Conservation (phyloP, 2,888 invertebrate genomes). For the Rugalucina vietnamica region DNA sequence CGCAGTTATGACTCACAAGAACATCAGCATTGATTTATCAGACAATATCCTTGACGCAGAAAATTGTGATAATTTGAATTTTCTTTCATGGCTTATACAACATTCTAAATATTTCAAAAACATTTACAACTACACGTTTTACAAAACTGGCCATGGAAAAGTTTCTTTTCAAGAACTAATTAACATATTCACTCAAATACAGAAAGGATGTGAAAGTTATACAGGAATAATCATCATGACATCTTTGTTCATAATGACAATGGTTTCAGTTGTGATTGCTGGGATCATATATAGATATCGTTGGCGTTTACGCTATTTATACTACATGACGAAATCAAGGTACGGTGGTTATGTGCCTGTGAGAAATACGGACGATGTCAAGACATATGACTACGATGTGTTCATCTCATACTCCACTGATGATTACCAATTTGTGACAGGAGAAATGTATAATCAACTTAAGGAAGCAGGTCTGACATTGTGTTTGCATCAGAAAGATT, state of each 20-base stretch:
- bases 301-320: constrained; percentile 57
- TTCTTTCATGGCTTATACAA: constrained; percentile 36
- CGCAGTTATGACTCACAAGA: not conserved
- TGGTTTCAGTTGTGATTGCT: constrained; percentile 25
- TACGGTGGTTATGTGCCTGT: constrained; percentile 25
- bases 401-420: constrained; percentile 51
- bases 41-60: constrained; percentile 23
- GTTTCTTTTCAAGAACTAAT: not conserved
- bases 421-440: constrained; percentile 27
- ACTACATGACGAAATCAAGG: constrained; percentile 35
- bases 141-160: not conserved
- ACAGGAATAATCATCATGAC: not conserved
- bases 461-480: constrained; percentile 48
- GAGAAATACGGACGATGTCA: not conserved
- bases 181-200: not conserved
- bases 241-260: constrained; percentile 20
- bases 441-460: constrained; percentile 20
- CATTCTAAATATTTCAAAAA: constrained; percentile 6
- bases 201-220: constrained; percentile 14
- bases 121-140: constrained; percentile 26
- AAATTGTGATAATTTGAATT: constrained; percentile 18
- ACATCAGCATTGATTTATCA: constrained; percentile 25
- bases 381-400: constrained; percentile 27
- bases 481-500: constrained; percentile 65
- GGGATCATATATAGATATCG: constrained; percentile 48